Evolutionary conservation across 2,113 vertebrate species (phyloP), one percentile per base, ranked within the genome.

Genomic region (Propithecus coquereli): DNA sequence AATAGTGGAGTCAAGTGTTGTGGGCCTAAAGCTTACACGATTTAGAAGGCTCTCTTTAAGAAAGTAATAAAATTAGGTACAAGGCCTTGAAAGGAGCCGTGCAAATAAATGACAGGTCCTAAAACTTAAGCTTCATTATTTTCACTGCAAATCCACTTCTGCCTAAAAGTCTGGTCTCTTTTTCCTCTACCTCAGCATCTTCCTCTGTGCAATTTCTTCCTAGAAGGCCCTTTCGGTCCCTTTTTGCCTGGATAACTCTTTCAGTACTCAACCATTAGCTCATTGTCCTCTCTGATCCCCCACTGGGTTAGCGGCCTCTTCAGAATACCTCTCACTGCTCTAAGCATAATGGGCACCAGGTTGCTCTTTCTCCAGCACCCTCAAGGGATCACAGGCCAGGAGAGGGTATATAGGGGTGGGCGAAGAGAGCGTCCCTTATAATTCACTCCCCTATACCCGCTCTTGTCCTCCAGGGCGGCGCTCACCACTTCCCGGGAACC

Each of bases 401-500:
- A 4, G 52, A 1, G n/a, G 18, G 20, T 10, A 14, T 18, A 4
- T 0, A 17, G 6, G 8, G 8, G 16, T n/a, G 17, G 45, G 70
- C 63, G 27, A 94, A 65, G 45, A 40, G 34, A 40, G 20, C 6
- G 45, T 5, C 25, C 0, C 10, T 11, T 1, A 1, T 5, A 59
- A 34, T 9, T 6, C 65, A 57, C 54, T 5, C 34, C 71, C 20
- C 22, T 13, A 43, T 34, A 1, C 3, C 34, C 2, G 5, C 3
- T 6, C 37, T 2, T 3, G 34, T 8, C 54, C 45, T 25, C 6
- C 8, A 0, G 8, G 11, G 50, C 0, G 17, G 73, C 10, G 63
- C 63, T 40, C 83, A 13, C 47, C 10, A 3, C 59, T 5, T 59
- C 43, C 27, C 88, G 85, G 96, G 96, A 97, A 97, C 96, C 43